Percentiles rank a stretch among this genome's conserved stretches.
phyloP scores from a whole-genome alignment of 2,113 vertebrate species.

The Desmodus rotundus region DNA sequence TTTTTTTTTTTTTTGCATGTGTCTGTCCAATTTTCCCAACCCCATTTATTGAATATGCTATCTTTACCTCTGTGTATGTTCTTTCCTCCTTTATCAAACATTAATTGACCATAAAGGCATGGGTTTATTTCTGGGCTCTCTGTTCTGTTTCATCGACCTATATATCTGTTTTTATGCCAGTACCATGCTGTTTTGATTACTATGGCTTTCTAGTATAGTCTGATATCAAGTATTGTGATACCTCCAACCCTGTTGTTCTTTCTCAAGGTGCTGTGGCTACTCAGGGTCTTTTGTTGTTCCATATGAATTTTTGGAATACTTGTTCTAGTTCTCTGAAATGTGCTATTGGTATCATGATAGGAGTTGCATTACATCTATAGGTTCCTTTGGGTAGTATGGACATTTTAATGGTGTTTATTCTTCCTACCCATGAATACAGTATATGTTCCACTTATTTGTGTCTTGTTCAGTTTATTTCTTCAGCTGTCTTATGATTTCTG shows the following conservation, averaged over 20 bases:
- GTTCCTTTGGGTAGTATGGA: neutral
- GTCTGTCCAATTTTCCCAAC: neutral
- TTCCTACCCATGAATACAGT: neutral
- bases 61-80: neutral
- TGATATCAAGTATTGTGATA: neutral
- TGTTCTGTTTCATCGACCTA: neutral
- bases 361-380: neutral
- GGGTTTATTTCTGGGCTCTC: neutral
- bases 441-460: neutral
- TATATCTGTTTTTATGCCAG: neutral
- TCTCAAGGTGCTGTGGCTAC: neutral
- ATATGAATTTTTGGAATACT: neutral
- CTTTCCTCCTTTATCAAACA: neutral
- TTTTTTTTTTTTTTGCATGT: neutral
- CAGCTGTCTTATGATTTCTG: neutral
- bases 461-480: neutral
- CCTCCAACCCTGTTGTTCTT: neutral
- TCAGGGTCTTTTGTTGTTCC: neutral
- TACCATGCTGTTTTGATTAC: neutral
- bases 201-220: neutral
- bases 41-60: neutral
- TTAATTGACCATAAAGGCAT: neutral
- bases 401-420: neutral
- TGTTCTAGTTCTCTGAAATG: neutral
- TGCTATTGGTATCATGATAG: neutral